phyloP scores from a whole-genome alignment of 2,113 vertebrate genomes.

The Ictalurus punctatus region DNA sequence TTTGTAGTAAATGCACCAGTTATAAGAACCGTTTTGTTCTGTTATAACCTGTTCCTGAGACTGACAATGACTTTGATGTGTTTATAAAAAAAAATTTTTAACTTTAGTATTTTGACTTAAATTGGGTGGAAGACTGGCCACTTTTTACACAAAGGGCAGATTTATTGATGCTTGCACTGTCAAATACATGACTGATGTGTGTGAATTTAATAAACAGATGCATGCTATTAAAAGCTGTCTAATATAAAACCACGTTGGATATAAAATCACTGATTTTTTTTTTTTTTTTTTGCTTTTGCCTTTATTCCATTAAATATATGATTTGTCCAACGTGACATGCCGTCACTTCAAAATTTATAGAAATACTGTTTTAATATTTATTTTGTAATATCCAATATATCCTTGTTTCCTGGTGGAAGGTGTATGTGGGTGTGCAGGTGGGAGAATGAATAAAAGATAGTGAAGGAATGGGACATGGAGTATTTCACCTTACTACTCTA shows the following conservation, averaged over 20 bases:
- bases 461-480: background rate
- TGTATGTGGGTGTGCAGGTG: background rate
- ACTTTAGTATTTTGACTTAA: background rate
- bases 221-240: background rate
- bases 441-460: background rate
- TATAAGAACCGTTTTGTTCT: background rate
- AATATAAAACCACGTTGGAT: background rate
- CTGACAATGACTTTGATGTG: background rate
- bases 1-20: background rate
- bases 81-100: background rate
- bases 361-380: background rate
- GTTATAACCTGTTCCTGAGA: background rate
- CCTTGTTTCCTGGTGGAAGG: background rate
- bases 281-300: background rate
- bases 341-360: background rate
- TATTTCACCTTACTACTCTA: background rate
- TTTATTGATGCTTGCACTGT: background rate
- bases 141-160: background rate
- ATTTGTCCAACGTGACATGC: background rate
- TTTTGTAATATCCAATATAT: background rate
- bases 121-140: background rate
- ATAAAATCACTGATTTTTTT: background rate
- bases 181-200: background rate
- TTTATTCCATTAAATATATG: background rate
- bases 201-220: background rate